phyloP scores from a whole-genome alignment of 1,140 invertebrate species.

The Drosophila sulfurigaster region DNA sequence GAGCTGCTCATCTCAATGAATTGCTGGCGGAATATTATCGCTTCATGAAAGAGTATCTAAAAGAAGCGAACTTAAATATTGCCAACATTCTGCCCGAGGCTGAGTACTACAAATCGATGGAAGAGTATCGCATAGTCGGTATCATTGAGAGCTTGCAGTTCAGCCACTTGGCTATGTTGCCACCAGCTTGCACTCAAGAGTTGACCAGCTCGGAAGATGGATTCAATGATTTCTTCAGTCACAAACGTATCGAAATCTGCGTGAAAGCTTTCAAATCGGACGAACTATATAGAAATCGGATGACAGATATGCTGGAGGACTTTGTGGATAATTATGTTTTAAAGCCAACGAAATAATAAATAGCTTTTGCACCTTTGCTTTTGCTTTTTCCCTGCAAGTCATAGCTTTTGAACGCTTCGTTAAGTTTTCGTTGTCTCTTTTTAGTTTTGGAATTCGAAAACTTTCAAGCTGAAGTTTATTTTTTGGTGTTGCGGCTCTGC shows the following conservation, averaged over 20 bases:
- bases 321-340: slow-evolving; percentile 85
- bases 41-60: slow-evolving; percentile 82
- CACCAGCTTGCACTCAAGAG: slow-evolving; percentile 71
- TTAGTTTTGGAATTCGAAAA: slow-evolving; percentile 55
- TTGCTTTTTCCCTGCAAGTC: not conserved
- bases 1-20: slow-evolving; percentile 82
- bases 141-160: slow-evolving; percentile 86
- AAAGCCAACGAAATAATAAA: too few relatives aligned
- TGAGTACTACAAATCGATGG: slow-evolving; percentile 83
- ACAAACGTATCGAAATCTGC: slow-evolving; percentile 85
- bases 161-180: slow-evolving; percentile 85
- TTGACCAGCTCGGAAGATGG: slow-evolving; percentile 82
- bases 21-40: slow-evolving; percentile 86
- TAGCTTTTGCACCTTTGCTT: too few relatives aligned
- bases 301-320: slow-evolving; percentile 85
- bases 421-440: slow-evolving; percentile 51
- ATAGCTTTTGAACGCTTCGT: slow-evolving; percentile 62
- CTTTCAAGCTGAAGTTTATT: slow-evolving; percentile 55
- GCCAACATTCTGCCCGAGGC: slow-evolving; percentile 79
- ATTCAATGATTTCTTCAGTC: slow-evolving; percentile 80
- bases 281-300: slow-evolving; percentile 77
- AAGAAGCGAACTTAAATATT: slow-evolving; percentile 76
- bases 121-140: slow-evolving; percentile 85
- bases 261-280: slow-evolving; percentile 84
- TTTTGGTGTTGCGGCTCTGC: slow-evolving; percentile 35